Evolutionary conservation across 1,140 invertebrate genomes (phyloP), one percentile per base, ranked within the genome.

Genomic region (Drosophila ambigua): DNA sequence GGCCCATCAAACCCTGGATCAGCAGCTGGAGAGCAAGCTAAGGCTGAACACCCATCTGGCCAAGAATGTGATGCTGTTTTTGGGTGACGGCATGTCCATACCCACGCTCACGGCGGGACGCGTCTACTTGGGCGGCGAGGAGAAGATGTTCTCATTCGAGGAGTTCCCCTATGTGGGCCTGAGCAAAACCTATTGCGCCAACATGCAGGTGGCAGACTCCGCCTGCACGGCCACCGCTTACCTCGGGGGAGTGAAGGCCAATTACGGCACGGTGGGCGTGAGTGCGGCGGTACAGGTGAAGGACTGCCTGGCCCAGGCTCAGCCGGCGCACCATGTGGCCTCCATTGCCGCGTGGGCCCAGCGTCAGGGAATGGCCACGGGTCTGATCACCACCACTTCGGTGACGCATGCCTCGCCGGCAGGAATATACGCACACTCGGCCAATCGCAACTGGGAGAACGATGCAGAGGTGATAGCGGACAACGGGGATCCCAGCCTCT

Each of bases 361-460:
- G 53, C 91, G 93, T 2, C 93, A 93, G 28, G 95, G 95, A 4
- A 96, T 96, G 82, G 93, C 94, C 28, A 94, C 94, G 11, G 91
- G 93, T 89, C 24, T 97, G 3, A 95, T 97, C 4, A 97, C 96
- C 0, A 97, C 95, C 4, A 96, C 96, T 0, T 93, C 96, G 24
- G 93, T 97, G 2, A 97, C 96, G 0, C 96, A 97, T 79, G 96
- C 96, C 4, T 96, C 96, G 0, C 96, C 96, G 0, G 94, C 95
- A 0, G 93, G 93, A 5, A 92, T 93, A 2, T 98, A 96, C 91
- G 96, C 97, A 0, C 95, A 96, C 76, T 92, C 93, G 1, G 93
- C 96, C 1, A 92, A 95, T 77, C 93, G 97, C 43, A 93, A 96
- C 74, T 97, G 96, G 96, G 96, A 97, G 92, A 94, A 93, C 73